Conservation (phyloP, 2,797 vertebrate genomes). For the Halcyon badia region DNA sequence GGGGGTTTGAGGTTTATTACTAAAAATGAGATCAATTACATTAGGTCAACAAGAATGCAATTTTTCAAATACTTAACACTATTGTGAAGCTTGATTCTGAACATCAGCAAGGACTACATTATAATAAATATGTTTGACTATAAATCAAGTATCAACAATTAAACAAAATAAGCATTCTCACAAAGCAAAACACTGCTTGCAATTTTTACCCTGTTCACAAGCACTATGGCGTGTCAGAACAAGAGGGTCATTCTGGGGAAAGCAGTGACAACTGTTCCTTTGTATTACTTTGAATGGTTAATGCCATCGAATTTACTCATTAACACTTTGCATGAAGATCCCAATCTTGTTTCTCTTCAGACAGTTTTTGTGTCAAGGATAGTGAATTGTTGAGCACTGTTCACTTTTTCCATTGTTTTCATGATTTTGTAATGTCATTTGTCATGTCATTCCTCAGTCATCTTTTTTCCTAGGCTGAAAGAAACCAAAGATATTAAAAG, state of each 20-base stretch:
- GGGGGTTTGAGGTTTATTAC: neutral
- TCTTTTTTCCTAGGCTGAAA: neutral
- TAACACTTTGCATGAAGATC: neutral
- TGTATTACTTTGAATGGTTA: neutral
- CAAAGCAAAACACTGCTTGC: neutral
- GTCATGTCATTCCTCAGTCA: neutral
- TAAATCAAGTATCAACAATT: neutral
- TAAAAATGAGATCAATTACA: neutral
- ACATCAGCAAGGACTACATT: neutral
- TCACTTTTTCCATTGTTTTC: neutral
- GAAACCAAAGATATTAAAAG: neutral
- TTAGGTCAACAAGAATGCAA: neutral
- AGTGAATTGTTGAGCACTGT: neutral
- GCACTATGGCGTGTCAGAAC: neutral
- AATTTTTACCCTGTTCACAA: neutral
- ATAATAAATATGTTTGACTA: neutral
- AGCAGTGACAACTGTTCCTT: neutral
- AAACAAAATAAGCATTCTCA: neutral
- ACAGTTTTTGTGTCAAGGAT: neutral
- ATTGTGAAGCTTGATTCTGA: neutral
- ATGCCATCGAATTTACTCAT: neutral
- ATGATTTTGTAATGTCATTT: neutral
- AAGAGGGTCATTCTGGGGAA: neutral
- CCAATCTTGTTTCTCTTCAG: neutral
- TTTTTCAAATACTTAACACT: neutral